Evolutionary conservation across 2,797 vertebrate species (phyloP).

Genomic region (Gastrophryne carolinensis): DNA sequence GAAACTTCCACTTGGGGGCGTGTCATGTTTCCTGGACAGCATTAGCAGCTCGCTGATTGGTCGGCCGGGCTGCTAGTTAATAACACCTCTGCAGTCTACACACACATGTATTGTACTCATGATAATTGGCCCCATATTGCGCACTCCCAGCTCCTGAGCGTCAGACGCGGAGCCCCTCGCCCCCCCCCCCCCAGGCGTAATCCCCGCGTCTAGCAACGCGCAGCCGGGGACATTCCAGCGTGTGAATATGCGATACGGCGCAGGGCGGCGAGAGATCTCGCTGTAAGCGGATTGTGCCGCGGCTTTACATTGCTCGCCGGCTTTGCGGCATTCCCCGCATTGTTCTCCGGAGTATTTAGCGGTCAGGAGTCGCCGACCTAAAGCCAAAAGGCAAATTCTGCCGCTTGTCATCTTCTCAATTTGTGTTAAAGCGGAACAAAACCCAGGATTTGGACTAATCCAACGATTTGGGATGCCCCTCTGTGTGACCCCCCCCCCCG

Average conservation of each 20-base stretch:
- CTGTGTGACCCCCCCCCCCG: too few relatives aligned
- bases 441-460: too few relatives aligned
- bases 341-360: slow-evolving; percentile 19
- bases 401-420: background rate
- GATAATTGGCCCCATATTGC: background rate
- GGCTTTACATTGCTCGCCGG: slow-evolving; percentile 18
- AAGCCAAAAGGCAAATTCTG: slow-evolving; percentile 3
- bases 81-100: too few relatives aligned
- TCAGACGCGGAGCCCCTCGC: too few relatives aligned
- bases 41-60: too few relatives aligned
- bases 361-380: slow-evolving; percentile 7
- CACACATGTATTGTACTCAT: too few relatives aligned
- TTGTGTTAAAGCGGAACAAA: background rate
- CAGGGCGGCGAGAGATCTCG: background rate
- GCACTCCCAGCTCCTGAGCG: background rate
- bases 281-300: slow-evolving; percentile 15
- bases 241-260: background rate
- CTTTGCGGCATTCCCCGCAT: slow-evolving; percentile 26
- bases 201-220: background rate
- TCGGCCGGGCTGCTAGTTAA: too few relatives aligned
- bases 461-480: too few relatives aligned
- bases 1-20: too few relatives aligned
- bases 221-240: slow-evolving; percentile 11
- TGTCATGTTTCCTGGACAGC: too few relatives aligned
- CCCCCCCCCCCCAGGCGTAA: background rate